Base-by-base conservation (phyloP, 2,797 vertebrate genomes). In the Bucorvus abyssinicus region DNA sequence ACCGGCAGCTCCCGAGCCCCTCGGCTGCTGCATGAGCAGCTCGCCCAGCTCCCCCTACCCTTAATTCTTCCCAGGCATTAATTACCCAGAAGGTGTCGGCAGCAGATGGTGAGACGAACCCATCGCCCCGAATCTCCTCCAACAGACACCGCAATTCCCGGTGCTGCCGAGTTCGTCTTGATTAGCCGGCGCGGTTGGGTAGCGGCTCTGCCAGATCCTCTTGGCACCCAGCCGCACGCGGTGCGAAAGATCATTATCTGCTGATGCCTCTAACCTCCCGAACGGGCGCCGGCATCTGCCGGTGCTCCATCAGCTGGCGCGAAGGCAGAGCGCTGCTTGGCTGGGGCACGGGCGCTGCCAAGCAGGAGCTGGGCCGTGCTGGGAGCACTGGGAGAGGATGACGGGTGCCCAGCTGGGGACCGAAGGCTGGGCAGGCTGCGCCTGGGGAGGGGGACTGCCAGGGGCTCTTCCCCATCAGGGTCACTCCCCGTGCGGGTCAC, bases 61-160 rank as follows among this genome's bases (percentile, higher is more conserved):
- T 69, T 87, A 40, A 69, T 90, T 81, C 92, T 85, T 91, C 61
- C 80, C 83, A 26, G 85, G 77, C 88, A 90, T 97, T 96, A 93
- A 97, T 96, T 95, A 96, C 94, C 83, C 95, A 93, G 95, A 67
- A 93, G 91, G 84, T 93, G 94, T 77, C 92, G 87, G 93, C 94
- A 93, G 95, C 96, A 97, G 97, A 96, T 97, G 97, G 96, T 65
- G 93, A 88, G 92, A 96, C 38, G 49, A 85, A 79, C 91, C 77
- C 50, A 1, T 63, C 44, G 61, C 92, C 95, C 93, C 74, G 5
- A 36, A 42, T 80, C 93, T 84, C 76, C 69, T 91, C 68, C 95
- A 69, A 36, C 91, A 88, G 95, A 86, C 91, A 52, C 81, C n/a
- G 45, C 91, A 84, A 67, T 89, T 94, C 94, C 90, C 63, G 42